Conservation (phyloP, 2,113 vertebrate genomes). For the Vidua chalybeata region DNA sequence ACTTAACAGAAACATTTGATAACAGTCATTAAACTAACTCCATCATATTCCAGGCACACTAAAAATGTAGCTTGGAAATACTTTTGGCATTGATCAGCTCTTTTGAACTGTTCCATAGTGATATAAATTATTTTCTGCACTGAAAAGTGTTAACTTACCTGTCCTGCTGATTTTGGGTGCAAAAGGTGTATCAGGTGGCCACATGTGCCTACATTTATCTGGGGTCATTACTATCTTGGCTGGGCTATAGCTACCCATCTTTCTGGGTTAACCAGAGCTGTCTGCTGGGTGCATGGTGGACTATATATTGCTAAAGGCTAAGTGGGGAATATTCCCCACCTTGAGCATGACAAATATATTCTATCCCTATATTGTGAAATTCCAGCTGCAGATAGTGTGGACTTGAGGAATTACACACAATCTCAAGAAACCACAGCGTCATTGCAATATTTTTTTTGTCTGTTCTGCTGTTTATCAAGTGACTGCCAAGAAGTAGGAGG, state of each 20-base stretch:
- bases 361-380: background rate
- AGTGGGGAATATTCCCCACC: background rate
- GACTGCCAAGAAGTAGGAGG: background rate
- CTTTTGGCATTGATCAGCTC: background rate
- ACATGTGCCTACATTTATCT: background rate
- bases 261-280: background rate
- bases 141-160: background rate
- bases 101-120: background rate
- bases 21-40: background rate
- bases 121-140: background rate
- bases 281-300: background rate
- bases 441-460: background rate
- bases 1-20: background rate
- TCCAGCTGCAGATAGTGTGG: background rate
- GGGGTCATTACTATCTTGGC: background rate
- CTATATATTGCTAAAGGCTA: background rate
- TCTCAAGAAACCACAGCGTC: background rate
- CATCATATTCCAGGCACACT: background rate
- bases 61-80: background rate
- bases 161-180: background rate
- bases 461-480: background rate
- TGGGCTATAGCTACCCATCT: background rate
- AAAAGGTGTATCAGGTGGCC: background rate
- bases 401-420: background rate
- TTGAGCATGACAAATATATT: background rate